These are phyloP conservation scores for Chrysemys picta DNA, from an alignment of 2,113 vertebrate genomes.

Conservation along the genomic window DNA sequence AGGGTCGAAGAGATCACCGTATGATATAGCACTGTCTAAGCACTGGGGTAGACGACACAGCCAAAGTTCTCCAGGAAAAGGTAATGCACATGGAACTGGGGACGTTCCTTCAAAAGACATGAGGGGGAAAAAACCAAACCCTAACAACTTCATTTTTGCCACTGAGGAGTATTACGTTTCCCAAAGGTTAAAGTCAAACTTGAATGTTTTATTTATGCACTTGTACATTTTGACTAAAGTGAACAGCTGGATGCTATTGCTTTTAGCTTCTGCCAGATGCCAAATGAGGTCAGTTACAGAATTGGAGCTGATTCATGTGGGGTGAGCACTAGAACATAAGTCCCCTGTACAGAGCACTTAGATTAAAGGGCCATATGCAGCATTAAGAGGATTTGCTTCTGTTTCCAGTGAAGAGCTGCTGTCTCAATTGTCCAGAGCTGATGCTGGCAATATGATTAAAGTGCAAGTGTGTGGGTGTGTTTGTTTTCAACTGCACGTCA, in stretches of 20 bases:
- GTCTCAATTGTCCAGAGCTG: conserved; percentile 39
- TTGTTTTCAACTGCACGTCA: not conserved
- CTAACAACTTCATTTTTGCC: not conserved
- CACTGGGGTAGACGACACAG: not conserved
- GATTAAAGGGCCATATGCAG: conserved; percentile 54
- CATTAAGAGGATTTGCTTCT: conserved; percentile 52
- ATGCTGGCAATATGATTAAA: not conserved
- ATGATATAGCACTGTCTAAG: not conserved
- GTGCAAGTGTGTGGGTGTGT: not conserved
- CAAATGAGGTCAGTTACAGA: conserved; percentile 67
- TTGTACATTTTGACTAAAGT: conserved; percentile 29
- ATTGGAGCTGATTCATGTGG: conserved; percentile 5
- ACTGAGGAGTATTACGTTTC: not conserved
- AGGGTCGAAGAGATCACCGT: not conserved
- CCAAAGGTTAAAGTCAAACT: not conserved
- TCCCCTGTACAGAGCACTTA: not conserved
- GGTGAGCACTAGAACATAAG: conserved; percentile 16
- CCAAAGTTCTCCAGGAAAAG: not conserved
- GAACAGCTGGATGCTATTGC: conserved; percentile 43
- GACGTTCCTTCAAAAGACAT: not conserved
- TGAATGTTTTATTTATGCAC: conserved; percentile 14
- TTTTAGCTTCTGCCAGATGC: conserved; percentile 58
- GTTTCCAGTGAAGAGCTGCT: conserved; percentile 32
- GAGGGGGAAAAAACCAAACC: not conserved
- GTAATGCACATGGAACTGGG: not conserved